A percentile compares a stretch with the other conserved stretches of the same genome.
These are phyloP conservation scores for Mimumesa dahlbomi DNA, from an alignment of 2,888 invertebrate genomes.

Conservation along the genomic window DNA sequence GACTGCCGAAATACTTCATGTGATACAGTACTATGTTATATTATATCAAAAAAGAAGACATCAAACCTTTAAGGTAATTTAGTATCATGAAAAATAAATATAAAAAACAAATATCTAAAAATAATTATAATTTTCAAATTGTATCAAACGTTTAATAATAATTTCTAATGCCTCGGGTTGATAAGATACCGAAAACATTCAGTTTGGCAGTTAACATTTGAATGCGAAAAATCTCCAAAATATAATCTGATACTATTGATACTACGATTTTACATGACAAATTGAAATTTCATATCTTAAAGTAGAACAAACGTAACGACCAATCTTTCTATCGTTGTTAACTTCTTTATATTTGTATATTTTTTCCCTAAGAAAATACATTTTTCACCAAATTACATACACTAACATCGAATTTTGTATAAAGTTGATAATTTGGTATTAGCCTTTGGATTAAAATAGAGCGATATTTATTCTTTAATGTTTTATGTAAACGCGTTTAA, in stretches of 20 bases:
- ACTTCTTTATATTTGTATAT: slow-evolving; percentile 9
- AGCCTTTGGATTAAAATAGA: slow-evolving; percentile 7
- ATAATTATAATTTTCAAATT: too few relatives aligned
- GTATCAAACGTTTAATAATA: too few relatives aligned
- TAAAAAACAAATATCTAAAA: too few relatives aligned
- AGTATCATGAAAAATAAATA: too few relatives aligned
- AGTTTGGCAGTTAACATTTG: too few relatives aligned
- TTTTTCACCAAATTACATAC: slow-evolving; percentile 3
- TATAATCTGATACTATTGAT: background rate
- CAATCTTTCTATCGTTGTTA: background rate
- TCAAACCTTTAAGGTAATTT: too few relatives aligned
- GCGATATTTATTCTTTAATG: background rate
- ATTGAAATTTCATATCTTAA: background rate
- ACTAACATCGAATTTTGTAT: background rate
- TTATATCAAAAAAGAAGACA: too few relatives aligned
- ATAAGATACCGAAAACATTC: too few relatives aligned
- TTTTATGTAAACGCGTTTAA: too few relatives aligned
- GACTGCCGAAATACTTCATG: too few relatives aligned
- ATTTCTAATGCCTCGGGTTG: too few relatives aligned
- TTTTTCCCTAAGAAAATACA: slow-evolving; percentile 17
- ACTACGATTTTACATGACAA: background rate
- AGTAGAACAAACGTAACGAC: slow-evolving; percentile 14
- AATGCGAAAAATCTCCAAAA: background rate
- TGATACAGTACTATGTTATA: too few relatives aligned
- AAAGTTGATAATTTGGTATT: slow-evolving; percentile 21